These are phyloP conservation scores for Thryonomys swinderianus DNA, from an alignment of 2,113 vertebrate genomes.

Conservation along the genomic window DNA sequence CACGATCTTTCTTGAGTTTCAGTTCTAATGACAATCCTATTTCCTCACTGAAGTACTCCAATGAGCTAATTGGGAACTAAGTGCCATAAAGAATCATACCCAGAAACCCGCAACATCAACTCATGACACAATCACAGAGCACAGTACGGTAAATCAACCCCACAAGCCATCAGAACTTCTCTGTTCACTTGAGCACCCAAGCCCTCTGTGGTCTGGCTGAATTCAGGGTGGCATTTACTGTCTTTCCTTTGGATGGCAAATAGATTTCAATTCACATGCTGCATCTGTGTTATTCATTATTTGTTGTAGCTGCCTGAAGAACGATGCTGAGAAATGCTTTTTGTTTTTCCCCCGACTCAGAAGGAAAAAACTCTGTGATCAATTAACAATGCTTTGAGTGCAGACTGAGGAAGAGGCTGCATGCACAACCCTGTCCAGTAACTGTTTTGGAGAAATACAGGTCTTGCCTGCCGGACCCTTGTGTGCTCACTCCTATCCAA, in stretches of 20 bases:
- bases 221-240: neutral
- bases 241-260: conserved; percentile 8
- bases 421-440: neutral
- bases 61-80: neutral
- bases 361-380: conserved; percentile 5
- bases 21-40: neutral
- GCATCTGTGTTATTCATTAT: neutral
- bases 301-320: neutral
- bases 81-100: neutral
- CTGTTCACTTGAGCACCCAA: neutral
- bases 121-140: neutral
- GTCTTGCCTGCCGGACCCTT: neutral
- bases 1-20: conserved; percentile 28
- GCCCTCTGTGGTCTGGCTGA: neutral
- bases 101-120: neutral
- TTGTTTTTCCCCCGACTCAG: neutral
- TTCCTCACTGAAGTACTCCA: neutral
- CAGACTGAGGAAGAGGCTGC: neutral
- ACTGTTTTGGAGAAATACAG: conserved; percentile 9
- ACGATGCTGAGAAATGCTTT: neutral
- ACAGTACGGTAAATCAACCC: neutral
- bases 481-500: neutral
- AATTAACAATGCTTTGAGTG: neutral
- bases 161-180: neutral
- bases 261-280: neutral